Base-by-base conservation (phyloP, 2,797 vertebrate species). In the Sorex maritimensis region DNA sequence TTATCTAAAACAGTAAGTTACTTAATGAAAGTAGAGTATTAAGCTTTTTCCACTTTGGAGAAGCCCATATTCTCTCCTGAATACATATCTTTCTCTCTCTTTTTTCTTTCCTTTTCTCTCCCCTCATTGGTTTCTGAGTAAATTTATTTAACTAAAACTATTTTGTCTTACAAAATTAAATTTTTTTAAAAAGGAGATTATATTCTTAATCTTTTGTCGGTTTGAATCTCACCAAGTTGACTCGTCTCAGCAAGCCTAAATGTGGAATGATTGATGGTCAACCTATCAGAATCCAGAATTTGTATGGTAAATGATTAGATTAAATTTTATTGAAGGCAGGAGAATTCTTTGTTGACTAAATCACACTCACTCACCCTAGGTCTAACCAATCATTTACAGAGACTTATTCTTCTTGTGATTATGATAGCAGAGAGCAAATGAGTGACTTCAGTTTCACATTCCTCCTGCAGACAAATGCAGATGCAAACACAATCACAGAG, bases 161-260 rank as follows among this genome's bases (percentile, higher is more conserved):
- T 55, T 55, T 55, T 52, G 15, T 14, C 13, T 13, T 14, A 55
- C 52, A 55, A 55, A 55, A 55, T 14, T 14, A 55, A 55, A 55
- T 55, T 55, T 55, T 55, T 55, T 55, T 1, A 55, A 55, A 12
- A 82, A 69, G 41, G 41, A 44, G 41, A 44, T 61, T 71, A 30
- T 41, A 72, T 30, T 83, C 30, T 90, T 91, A 80, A 68, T 82
- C 73, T 19, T 58, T 78, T 69, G 81, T 4, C 41, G 68, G 38
- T 58, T 34, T 67, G 19, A 23, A 4, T 89, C 34, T 90, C 79
- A 73, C 21, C 44, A 74, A 13, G 34, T 46, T 88, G 87, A 90
- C 23, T 1, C 21, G 10, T 38, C 17, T 24, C n/a, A 65, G 61
- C 85, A 41, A 38, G 28, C 49, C 46, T 81, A 78, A 88, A 88